Evolutionary conservation across 2,113 vertebrate species (phyloP).

Genomic region (Scomber japonicus): DNA sequence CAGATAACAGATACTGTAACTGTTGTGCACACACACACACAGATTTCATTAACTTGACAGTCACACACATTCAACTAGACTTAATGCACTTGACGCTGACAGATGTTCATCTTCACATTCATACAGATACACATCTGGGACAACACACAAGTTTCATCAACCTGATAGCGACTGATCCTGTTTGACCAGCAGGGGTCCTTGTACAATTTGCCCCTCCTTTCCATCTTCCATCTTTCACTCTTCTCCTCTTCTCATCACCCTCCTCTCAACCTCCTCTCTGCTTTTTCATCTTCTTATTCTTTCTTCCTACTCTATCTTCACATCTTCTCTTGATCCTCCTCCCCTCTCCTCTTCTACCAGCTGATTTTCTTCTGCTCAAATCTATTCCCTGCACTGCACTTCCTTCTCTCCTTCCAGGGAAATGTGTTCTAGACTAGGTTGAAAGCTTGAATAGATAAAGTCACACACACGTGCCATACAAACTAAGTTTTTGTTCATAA

Average conservation of each 20-base stretch:
- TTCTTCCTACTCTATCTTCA: neutral
- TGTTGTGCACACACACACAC: slow-evolving; percentile 4
- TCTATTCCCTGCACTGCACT: too few relatives aligned
- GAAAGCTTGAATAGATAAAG: neutral
- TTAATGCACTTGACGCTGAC: slow-evolving; percentile 39
- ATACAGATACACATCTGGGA: slow-evolving; percentile 40
- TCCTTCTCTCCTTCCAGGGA: neutral
- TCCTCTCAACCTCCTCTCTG: neutral
- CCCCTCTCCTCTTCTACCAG: neutral
- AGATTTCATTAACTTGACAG: slow-evolving; percentile 2
- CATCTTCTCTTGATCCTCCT: slow-evolving; percentile 15
- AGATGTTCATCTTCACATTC: slow-evolving; percentile 39
- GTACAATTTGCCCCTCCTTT: neutral
- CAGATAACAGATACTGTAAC: slow-evolving; percentile 39
- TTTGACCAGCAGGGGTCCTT: slow-evolving; percentile 44
- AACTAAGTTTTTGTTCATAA: neutral
- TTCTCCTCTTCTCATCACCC: neutral
- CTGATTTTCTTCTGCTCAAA: neutral
- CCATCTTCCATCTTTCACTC: neutral
- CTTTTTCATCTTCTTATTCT: neutral
- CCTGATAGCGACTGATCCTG: slow-evolving; percentile 18
- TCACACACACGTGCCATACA: neutral
- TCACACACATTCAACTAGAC: slow-evolving; percentile 1
- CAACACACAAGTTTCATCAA: slow-evolving; percentile 9
- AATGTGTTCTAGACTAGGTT: neutral